Evolutionary conservation across 2,797 vertebrate species (phyloP).

Genomic region (Echeneis naucrates): DNA sequence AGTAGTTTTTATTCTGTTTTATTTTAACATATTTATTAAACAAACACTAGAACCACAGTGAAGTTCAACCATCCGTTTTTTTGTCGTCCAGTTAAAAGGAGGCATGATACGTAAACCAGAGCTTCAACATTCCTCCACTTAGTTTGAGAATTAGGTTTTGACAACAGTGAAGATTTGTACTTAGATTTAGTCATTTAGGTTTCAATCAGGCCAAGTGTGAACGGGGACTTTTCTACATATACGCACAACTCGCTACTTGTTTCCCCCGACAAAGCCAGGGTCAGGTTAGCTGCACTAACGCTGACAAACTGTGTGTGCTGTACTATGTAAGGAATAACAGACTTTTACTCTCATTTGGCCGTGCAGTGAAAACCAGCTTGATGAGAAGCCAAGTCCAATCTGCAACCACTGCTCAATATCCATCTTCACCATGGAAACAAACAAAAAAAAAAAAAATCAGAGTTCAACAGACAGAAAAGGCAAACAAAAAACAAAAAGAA

Average conservation of each 20-base stretch:
- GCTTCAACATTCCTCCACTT: neutral
- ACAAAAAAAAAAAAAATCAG: conserved; percentile 30
- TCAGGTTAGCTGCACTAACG: neutral
- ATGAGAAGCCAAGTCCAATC: conserved; percentile 18
- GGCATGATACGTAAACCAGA: conserved; percentile 7
- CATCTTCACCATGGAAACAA: conserved; percentile 14
- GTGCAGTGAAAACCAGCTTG: conserved; percentile 13
- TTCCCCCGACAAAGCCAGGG: too few relatives aligned
- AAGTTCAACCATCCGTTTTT: neutral
- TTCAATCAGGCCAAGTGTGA: neutral
- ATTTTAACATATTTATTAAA: conserved; percentile 13
- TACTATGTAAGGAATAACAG: neutral
- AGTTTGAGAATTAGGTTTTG: neutral
- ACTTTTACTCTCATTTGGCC: neutral
- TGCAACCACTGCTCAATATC: conserved; percentile 2
- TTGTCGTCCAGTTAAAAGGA: neutral
- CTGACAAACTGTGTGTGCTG: neutral
- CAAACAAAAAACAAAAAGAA: too few relatives aligned
- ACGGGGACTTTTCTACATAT: neutral
- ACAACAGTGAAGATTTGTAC: neutral
- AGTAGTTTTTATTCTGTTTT: neutral
- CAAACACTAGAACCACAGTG: neutral
- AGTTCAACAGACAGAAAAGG: conserved; percentile 28
- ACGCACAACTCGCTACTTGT: too few relatives aligned
- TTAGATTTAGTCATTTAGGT: neutral